Evolutionary conservation across 2,888 invertebrate species (phyloP).

Genomic region (Nemotelus nigrinus): DNA sequence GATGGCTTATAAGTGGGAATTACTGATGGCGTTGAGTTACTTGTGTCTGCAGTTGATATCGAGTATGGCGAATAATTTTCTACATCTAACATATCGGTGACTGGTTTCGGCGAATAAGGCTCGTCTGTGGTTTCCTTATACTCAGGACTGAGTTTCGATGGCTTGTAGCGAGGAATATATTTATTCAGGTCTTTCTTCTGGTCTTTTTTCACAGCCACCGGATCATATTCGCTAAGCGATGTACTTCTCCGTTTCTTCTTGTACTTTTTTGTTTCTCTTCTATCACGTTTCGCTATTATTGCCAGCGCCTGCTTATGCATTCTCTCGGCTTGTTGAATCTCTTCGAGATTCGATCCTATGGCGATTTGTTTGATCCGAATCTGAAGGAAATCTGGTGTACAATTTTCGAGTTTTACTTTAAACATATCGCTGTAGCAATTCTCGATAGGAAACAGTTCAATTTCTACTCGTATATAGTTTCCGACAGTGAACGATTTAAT

Average conservation of each 20-base stretch:
- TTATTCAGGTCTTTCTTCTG: background rate
- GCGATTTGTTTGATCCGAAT: constrained; percentile 23
- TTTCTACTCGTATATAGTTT: constrained; percentile 41
- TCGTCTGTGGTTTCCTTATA: constrained; percentile 1
- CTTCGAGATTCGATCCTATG: constrained; percentile 19
- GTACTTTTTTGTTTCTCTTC: background rate
- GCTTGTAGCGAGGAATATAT: constrained; percentile 38
- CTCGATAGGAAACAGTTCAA: constrained; percentile 29
- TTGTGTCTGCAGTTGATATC: background rate
- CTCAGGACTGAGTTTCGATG: constrained; percentile 26
- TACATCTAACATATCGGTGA: background rate
- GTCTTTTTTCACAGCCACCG: constrained; percentile 22
- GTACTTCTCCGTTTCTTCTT: constrained; percentile 14
- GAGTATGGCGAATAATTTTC: constrained; percentile 24
- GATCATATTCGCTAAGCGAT: constrained; percentile 25
- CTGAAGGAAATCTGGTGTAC: constrained; percentile 13
- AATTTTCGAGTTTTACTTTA: constrained; percentile 23
- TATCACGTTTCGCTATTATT: background rate
- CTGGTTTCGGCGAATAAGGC: constrained; percentile 46
- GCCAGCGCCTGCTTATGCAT: background rate
- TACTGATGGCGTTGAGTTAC: background rate
- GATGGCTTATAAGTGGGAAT: constrained; percentile 39
- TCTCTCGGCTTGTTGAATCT: constrained; percentile 14
- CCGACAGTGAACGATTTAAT: constrained; percentile 25
- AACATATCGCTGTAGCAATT: constrained; percentile 29